Evolutionary conservation across 2,113 vertebrate genomes (phyloP), one percentile per base, ranked within the genome.

Genomic region (Rhinogobius similis): DNA sequence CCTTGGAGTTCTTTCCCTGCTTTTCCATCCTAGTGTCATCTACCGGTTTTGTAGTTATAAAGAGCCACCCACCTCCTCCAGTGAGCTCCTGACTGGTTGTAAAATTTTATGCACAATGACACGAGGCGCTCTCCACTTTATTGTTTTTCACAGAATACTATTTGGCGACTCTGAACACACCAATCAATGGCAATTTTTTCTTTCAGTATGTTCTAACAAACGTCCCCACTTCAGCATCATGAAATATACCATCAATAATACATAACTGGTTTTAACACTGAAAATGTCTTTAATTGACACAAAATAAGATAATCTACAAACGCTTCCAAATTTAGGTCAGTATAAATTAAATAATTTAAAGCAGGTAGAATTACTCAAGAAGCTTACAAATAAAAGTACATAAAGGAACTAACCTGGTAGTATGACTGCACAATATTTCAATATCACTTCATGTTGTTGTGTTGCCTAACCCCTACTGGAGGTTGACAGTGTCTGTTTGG

Each of bases 281-380:
- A 39, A 81, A 73, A 71, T 62, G 23, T 18, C 48, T 56, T 44
- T 62, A 84, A 32, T 61, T 70, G 46, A 71, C 56, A 70, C 75
- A 78, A 29, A 18, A 73, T n/a, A 29, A 68, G 26, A 74, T 77
- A 72, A 76, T 77, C 66, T 84, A 68, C 75, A 75, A 70, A 67
- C 66, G 55, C 53, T 61, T 66, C 76, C 24, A 76, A 65, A 13
- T 58, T 29, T 21, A 62, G 36, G 21, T 24, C 16, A 21, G 48
- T 74, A 90, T 89, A 85, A 88, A 89, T 90, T 82, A 87, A 41
- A 82, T 65, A 89, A 90, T 91, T 90, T 89, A 91, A 86, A 87
- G 68, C 68, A 56, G 41, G 39, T 66, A 50, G 78, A 68, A 75
- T 46, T 73, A 53, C 55, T 75, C 56, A 67, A 59, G 72, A 16